Evolutionary conservation across 1,140 invertebrate species (phyloP).

Genomic region (Ctenoplectra terminalis): DNA sequence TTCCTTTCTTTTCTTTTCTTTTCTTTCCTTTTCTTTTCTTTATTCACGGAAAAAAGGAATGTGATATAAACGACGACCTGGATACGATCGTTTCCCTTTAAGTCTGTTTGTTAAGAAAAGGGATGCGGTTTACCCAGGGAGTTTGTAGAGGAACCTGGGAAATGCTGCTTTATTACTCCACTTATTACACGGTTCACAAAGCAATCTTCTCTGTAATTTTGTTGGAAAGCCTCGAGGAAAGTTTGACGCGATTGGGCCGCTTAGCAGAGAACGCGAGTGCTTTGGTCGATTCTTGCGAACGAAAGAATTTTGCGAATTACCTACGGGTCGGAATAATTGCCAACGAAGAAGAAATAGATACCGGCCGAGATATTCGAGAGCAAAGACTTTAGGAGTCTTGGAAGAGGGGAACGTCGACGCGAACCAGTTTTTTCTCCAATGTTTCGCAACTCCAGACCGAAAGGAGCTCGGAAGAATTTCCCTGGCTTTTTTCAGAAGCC

Average conservation of each 20-base stretch:
- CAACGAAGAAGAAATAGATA: background rate
- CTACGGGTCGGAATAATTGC: background rate
- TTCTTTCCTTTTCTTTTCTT: too few species aligned
- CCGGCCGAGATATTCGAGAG: background rate
- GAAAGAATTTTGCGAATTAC: background rate
- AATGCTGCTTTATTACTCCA: constrained; percentile 8
- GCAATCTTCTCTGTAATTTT: background rate
- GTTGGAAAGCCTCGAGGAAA: background rate
- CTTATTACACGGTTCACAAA: constrained; percentile 4
- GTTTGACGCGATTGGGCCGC: too few species aligned
- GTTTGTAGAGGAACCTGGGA: background rate
- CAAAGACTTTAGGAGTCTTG: background rate
- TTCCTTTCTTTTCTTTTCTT: too few species aligned
- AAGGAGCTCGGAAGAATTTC: too few species aligned
- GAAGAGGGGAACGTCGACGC: background rate
- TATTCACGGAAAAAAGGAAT: background rate
- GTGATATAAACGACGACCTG: too few species aligned
- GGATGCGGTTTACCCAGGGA: background rate
- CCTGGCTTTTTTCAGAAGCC: background rate
- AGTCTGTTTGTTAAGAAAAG: background rate
- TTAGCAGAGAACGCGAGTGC: too few species aligned
- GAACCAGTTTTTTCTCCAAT: background rate
- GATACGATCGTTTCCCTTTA: background rate
- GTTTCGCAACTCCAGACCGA: too few species aligned
- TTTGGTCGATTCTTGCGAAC: too few species aligned